These are phyloP conservation scores for Aphodius granarius DNA, from an alignment of 2,888 invertebrate species.

Conservation along the genomic window DNA sequence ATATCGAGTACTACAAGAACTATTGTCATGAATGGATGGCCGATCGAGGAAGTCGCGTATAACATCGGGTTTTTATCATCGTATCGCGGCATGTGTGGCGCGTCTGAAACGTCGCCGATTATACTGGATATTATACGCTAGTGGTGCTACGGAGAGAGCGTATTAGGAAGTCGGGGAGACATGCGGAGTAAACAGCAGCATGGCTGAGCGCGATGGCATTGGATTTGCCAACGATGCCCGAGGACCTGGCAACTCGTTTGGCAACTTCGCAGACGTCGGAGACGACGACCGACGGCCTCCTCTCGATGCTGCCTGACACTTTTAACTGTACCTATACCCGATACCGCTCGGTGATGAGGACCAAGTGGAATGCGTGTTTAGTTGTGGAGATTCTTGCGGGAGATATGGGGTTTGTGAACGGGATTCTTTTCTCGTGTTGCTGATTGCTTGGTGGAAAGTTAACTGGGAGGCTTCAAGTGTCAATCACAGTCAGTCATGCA, in stretches of 20 bases:
- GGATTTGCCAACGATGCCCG: constrained; percentile 20
- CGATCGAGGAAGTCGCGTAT: neutral
- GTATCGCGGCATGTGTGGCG: neutral
- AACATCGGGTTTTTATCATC: neutral
- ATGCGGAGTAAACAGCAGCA: too few species aligned
- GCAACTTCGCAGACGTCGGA: constrained; percentile 33
- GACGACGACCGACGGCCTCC: neutral
- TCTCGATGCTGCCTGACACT: neutral
- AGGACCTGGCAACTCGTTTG: constrained; percentile 39
- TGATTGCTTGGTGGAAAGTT: neutral
- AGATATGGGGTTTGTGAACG: neutral
- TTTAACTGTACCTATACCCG: neutral
- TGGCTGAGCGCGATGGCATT: neutral
- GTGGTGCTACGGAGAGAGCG: neutral
- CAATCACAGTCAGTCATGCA: neutral
- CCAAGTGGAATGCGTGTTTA: neutral
- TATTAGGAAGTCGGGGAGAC: constrained; percentile 11
- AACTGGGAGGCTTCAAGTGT: neutral
- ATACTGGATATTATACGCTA: neutral
- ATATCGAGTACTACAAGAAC: constrained; percentile 12
- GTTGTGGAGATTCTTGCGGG: neutral
- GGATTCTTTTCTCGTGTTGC: neutral
- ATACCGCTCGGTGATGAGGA: neutral
- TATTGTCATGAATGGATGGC: neutral
- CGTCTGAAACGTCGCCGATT: neutral